Conservation (phyloP, 2,797 vertebrate species). For the Acrossocheilus fasciatus region DNA sequence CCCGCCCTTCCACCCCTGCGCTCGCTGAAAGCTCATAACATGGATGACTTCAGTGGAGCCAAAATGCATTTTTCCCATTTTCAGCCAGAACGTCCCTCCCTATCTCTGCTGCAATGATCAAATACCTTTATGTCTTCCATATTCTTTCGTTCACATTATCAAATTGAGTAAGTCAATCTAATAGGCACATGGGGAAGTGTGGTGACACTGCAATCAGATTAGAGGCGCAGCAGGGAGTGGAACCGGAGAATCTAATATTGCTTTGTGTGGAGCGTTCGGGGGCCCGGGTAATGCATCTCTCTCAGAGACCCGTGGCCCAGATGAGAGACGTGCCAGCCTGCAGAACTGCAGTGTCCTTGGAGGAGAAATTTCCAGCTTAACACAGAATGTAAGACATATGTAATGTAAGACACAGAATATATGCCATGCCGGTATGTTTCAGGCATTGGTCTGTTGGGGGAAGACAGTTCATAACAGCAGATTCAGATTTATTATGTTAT, state of each 20-base stretch:
- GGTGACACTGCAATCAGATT: slow-evolving; percentile 62
- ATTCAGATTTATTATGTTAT: slow-evolving; percentile 43
- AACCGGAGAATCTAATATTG: slow-evolving; percentile 57
- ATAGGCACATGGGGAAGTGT: slow-evolving; percentile 45
- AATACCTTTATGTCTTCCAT: slow-evolving; percentile 49
- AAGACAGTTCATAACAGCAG: slow-evolving; percentile 31
- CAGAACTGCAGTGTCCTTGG: slow-evolving; percentile 66
- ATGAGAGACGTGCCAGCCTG: slow-evolving; percentile 62
- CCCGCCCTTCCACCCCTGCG: background rate
- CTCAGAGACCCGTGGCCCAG: slow-evolving; percentile 49
- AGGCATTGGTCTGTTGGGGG: slow-evolving; percentile 20
- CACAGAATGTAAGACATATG: slow-evolving; percentile 11
- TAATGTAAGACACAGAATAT: background rate
- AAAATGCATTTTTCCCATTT: slow-evolving; percentile 25
- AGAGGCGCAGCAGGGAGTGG: slow-evolving; percentile 35
- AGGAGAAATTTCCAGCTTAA: slow-evolving; percentile 27
- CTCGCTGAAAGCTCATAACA: slow-evolving; percentile 13
- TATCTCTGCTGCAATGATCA: slow-evolving; percentile 37
- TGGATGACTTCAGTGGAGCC: background rate
- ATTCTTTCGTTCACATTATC: slow-evolving; percentile 58
- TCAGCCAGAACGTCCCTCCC: slow-evolving; percentile 14
- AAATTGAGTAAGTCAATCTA: slow-evolving; percentile 63
- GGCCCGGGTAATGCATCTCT: slow-evolving; percentile 54
- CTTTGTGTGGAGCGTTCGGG: slow-evolving; percentile 43
- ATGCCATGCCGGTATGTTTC: slow-evolving; percentile 13